phyloP scores from a whole-genome alignment of 2,797 vertebrate genomes.

The Rachycentron canadum region DNA sequence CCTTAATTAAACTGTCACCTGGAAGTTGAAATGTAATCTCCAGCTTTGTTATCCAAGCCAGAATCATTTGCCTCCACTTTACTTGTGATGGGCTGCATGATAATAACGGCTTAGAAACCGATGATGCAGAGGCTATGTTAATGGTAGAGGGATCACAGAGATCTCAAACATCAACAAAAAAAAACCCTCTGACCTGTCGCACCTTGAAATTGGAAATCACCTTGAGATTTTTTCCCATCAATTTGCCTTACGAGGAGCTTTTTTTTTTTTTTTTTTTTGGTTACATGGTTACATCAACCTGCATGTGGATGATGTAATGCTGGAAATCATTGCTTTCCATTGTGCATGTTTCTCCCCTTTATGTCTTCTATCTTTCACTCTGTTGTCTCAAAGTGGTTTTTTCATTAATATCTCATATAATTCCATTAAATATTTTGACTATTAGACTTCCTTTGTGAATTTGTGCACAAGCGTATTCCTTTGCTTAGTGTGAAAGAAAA shows the following conservation, averaged over 20 bases:
- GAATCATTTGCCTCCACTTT: conserved; percentile 84
- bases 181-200: conserved; percentile 56
- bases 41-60: conserved; percentile 85
- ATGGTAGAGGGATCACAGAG: conserved; percentile 64
- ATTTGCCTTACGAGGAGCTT: conserved; percentile 4
- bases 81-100: conserved; percentile 75
- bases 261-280: background rate
- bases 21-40: conserved; percentile 86
- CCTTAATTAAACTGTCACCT: conserved; percentile 90
- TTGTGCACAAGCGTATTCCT: background rate
- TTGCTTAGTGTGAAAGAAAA: conserved; percentile 43
- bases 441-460: conserved; percentile 9
- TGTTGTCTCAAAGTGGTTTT: conserved; percentile 1
- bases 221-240: conserved; percentile 6
- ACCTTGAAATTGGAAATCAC: conserved; percentile 72
- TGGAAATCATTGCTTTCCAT: background rate
- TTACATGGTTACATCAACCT: conserved; percentile 50
- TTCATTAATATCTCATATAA: background rate
- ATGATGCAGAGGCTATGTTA: conserved; percentile 68
- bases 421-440: background rate
- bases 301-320: conserved; percentile 44
- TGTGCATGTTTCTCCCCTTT: conserved; percentile 4
- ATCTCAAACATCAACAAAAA: conserved; percentile 47
- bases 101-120: conserved; percentile 69
- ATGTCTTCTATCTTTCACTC: background rate